phyloP scores from a whole-genome alignment of 2,113 vertebrate genomes.

The Labrus mixtus region DNA sequence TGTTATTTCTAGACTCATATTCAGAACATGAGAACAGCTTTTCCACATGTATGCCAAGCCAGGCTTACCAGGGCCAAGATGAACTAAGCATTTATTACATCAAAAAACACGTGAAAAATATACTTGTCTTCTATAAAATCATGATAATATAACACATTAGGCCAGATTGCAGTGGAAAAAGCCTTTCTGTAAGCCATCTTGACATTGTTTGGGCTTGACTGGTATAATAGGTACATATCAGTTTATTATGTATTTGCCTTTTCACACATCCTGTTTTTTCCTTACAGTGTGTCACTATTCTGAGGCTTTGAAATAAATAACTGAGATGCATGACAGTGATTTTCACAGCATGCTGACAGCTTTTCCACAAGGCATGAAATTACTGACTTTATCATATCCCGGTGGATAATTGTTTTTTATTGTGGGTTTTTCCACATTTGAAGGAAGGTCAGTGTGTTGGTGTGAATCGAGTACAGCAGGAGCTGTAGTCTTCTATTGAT shows the following conservation, averaged over 20 bases:
- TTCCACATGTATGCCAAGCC: too few relatives aligned
- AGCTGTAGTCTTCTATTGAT: constrained; percentile 37
- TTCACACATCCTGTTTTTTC: background rate
- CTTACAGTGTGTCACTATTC: constrained; percentile 25
- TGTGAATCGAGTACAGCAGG: constrained; percentile 62
- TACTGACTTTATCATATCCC: constrained; percentile 82
- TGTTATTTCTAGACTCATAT: too few relatives aligned
- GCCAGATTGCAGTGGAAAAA: background rate
- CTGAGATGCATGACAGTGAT: constrained; percentile 73
- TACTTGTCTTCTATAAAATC: background rate
- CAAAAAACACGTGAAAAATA: too few relatives aligned
- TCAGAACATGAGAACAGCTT: too few relatives aligned
- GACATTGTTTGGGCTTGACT: background rate
- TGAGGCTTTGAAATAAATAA: constrained; percentile 61
- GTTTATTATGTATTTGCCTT: too few relatives aligned
- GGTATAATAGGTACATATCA: background rate
- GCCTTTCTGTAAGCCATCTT: background rate
- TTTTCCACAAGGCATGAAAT: constrained; percentile 83
- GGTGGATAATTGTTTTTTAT: constrained; percentile 80
- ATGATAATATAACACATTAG: background rate
- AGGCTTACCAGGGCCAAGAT: too few relatives aligned
- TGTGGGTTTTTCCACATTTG: constrained; percentile 67
- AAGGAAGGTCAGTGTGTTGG: constrained; percentile 60
- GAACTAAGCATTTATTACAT: too few relatives aligned
- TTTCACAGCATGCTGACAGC: constrained; percentile 73